Conservation (phyloP, 2,888 invertebrate species). For the Craniophora ligustri region DNA sequence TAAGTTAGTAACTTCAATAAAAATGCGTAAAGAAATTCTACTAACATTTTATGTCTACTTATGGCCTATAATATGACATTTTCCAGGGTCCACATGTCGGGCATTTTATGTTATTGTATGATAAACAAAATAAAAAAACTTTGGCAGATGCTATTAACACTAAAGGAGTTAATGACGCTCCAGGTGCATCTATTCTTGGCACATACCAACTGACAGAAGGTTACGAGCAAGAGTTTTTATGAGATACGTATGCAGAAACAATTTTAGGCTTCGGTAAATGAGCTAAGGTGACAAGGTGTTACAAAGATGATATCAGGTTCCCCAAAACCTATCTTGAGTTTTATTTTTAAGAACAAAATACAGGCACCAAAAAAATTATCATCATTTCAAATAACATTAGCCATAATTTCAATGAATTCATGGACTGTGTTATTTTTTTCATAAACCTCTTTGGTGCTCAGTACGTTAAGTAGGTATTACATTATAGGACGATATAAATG, state of each 20-base stretch:
- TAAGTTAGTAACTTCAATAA: no score
- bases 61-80: conserved; percentile 16
- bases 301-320: neutral
- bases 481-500: conserved; percentile 10
- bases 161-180: conserved; percentile 26
- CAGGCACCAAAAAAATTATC: neutral
- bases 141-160: conserved; percentile 37
- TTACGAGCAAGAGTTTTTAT: conserved; percentile 12
- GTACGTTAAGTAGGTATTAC: neutral
- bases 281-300: neutral
- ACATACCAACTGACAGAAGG: conserved; percentile 17
- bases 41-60: no score
- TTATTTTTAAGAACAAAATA: neutral
- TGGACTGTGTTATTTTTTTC: conserved; percentile 9
- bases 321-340: neutral
- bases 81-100: conserved; percentile 19
- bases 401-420: conserved; percentile 6
- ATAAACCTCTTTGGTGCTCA: conserved; percentile 12
- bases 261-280: conserved; percentile 15
- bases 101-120: conserved; percentile 18
- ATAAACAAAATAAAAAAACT: conserved; percentile 35
- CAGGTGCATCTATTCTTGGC: conserved; percentile 42
- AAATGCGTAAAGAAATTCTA: no score
- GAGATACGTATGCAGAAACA: conserved; percentile 14
- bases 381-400: conserved; percentile 11